These are phyloP conservation scores for Picathartes gymnocephalus DNA, from an alignment of 2,113 vertebrate species.

Conservation along the genomic window DNA sequence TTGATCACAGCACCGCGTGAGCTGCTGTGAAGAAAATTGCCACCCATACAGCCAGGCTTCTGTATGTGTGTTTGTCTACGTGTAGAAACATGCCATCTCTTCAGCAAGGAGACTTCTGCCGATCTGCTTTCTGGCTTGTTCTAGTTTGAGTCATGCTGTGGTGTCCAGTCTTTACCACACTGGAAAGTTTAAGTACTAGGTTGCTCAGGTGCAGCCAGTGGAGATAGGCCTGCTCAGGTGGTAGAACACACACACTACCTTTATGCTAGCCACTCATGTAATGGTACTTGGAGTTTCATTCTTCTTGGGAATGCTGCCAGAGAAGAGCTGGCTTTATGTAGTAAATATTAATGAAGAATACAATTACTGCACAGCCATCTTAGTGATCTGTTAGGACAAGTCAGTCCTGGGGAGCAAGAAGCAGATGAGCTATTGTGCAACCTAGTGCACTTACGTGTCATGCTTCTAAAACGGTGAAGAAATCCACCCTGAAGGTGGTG, in stretches of 20 bases:
- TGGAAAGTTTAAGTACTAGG: background rate
- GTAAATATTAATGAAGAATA: background rate
- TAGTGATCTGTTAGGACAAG: background rate
- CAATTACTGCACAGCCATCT: background rate
- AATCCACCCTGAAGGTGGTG: background rate
- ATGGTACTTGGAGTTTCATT: background rate
- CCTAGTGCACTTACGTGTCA: background rate
- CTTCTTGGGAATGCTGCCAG: background rate
- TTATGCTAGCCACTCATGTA: background rate
- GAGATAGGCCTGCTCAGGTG: background rate
- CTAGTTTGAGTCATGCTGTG: background rate
- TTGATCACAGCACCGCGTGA: background rate
- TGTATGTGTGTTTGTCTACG: rapidly evolving
- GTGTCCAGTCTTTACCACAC: background rate
- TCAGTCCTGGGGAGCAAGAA: background rate
- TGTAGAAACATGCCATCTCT: background rate
- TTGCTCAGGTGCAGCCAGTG: background rate
- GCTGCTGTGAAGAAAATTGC: background rate
- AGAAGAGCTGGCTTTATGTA: background rate
- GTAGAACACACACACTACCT: background rate
- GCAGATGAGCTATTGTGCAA: background rate
- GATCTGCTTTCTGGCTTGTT: background rate
- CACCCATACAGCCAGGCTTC: background rate
- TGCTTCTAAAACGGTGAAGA: background rate
- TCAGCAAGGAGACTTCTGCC: background rate